Percentiles rank a stretch among this genome's conserved stretches.
These are phyloP conservation scores for Sebastes alutus DNA, from an alignment of 2,797 vertebrate species.

Conservation along the genomic window DNA sequence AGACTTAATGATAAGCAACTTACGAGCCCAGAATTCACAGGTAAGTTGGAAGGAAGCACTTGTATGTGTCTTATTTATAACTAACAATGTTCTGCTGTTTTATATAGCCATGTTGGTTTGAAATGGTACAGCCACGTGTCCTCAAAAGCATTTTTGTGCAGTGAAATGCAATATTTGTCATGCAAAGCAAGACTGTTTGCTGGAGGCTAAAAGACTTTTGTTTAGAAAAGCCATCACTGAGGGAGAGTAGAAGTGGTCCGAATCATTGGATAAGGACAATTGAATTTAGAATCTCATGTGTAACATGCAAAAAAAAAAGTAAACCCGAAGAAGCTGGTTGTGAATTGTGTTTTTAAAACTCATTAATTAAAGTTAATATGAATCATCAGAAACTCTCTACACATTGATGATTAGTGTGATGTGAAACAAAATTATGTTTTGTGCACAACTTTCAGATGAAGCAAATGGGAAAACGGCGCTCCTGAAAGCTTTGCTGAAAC, in stretches of 20 bases:
- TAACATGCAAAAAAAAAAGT: neutral
- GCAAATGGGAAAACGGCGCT: constrained; percentile 89
- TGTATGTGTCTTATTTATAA: neutral
- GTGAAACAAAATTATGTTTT: neutral
- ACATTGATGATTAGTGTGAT: neutral
- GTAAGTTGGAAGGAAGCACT: neutral
- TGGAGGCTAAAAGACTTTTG: neutral
- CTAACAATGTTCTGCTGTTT: neutral
- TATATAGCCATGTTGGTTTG: neutral
- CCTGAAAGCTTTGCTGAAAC: constrained; percentile 91
- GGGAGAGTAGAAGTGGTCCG: neutral
- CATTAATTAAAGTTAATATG: neutral
- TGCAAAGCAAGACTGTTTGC: neutral
- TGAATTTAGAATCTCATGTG: neutral
- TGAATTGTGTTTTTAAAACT: neutral
- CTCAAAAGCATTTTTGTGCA: neutral
- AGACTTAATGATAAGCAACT: constrained; percentile 3
- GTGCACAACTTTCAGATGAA: constrained; percentile 75
- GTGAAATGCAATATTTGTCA: neutral
- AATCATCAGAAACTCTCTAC: neutral
- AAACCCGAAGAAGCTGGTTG: neutral
- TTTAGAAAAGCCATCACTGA: neutral
- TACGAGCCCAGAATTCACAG: constrained; percentile 55
- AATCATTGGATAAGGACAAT: neutral
- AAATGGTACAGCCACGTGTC: neutral